Conservation (phyloP, 2,888 invertebrate genomes). For the Drosophila mimica region DNA sequence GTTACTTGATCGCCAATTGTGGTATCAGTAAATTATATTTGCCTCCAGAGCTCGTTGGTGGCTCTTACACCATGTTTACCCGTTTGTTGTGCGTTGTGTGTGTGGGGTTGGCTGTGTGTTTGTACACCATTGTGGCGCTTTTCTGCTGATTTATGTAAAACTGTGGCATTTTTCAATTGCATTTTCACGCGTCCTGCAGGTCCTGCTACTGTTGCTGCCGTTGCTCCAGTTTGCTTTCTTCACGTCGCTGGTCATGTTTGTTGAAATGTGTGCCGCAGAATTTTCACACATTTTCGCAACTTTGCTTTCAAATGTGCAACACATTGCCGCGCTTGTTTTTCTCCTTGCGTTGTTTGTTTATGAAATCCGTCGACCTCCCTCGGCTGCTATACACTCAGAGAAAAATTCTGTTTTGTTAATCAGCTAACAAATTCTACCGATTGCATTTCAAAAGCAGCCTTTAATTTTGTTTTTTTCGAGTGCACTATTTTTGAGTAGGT, state of each 20-base stretch:
- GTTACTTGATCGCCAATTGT: slow-evolving; percentile 53
- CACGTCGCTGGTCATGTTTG: slow-evolving; percentile 36
- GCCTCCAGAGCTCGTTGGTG: slow-evolving; percentile 15
- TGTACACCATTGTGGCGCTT: slow-evolving; percentile 70
- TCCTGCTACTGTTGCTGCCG: slow-evolving; percentile 20
- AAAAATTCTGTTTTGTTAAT: neutral
- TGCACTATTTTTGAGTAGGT: slow-evolving; percentile 15
- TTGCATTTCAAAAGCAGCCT: neutral
- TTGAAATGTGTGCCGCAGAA: slow-evolving; percentile 51
- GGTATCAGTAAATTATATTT: slow-evolving; percentile 77
- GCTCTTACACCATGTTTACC: slow-evolving; percentile 64
- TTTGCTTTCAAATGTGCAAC: slow-evolving; percentile 77
- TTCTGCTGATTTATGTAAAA: slow-evolving; percentile 79
- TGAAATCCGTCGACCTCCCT: slow-evolving; percentile 16
- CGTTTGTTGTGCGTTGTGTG: slow-evolving; percentile 28
- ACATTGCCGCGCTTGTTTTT: slow-evolving; percentile 64
- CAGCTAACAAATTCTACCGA: neutral
- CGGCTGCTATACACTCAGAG: neutral
- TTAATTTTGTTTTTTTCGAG: neutral
- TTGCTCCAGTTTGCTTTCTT: slow-evolving; percentile 38
- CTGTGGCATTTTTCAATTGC: slow-evolving; percentile 79
- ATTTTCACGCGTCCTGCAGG: slow-evolving; percentile 66
- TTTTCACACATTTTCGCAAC: slow-evolving; percentile 75
- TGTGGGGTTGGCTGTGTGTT: slow-evolving; percentile 44
- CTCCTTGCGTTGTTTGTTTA: slow-evolving; percentile 42